A percentile compares a stretch with the other conserved stretches of the same genome.
Evolutionary conservation across 92 coral and sea anemone genomes (phyloP).

Genomic region (Porites cylindrica): DNA sequence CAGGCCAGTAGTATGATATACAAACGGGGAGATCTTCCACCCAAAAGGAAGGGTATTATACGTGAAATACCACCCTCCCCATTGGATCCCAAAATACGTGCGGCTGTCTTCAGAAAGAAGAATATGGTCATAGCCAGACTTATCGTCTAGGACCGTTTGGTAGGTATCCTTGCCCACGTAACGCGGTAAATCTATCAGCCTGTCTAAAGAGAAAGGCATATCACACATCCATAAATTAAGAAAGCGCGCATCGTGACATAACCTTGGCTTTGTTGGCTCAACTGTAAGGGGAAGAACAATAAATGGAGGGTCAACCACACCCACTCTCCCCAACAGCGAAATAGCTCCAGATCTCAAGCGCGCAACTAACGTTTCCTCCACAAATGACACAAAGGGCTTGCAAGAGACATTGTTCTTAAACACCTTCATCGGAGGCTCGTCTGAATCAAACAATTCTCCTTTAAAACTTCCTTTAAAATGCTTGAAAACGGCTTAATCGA

Average conservation of each 20-base stretch:
- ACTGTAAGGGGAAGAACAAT: constrained; percentile 54
- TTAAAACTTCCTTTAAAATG: constrained; percentile 47
- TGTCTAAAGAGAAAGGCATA: constrained; percentile 25
- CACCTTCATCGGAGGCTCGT: constrained; percentile 28
- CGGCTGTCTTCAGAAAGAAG: no score
- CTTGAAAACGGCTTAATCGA: constrained; percentile 18
- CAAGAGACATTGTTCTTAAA: neutral
- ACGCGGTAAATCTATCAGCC: constrained; percentile 30
- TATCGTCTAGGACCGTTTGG: neutral
- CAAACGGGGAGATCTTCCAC: no score
- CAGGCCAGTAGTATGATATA: no score
- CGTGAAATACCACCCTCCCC: no score
- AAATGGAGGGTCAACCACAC: constrained; percentile 40
- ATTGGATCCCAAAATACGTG: no score
- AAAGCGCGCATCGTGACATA: constrained; percentile 15
- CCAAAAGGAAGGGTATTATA: no score
- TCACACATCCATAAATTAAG: constrained; percentile 46
- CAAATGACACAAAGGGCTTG: neutral
- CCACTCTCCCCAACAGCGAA: constrained; percentile 42
- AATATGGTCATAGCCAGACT: neutral
- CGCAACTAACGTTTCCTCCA: neutral
- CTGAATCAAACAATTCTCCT: constrained; percentile 40
- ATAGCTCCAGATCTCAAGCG: neutral
- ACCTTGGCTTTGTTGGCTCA: constrained; percentile 59
- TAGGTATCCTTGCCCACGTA: constrained; percentile 20